Conservation (phyloP, 1,140 invertebrate species). For the Steinernema feltiae region DNA sequence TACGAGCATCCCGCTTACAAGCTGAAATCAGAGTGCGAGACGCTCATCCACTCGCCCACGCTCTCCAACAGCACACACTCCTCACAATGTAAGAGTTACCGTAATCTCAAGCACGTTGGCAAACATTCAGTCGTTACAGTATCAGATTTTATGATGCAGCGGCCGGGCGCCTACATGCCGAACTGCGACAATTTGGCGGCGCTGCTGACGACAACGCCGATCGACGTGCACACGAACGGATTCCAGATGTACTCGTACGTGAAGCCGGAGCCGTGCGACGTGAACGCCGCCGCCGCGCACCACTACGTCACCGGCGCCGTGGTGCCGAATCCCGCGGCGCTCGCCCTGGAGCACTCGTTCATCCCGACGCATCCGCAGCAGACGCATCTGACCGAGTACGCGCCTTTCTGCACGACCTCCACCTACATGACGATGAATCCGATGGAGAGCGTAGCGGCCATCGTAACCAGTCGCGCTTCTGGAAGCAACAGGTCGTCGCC, state of each 20-base stretch:
- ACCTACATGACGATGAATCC: constrained; percentile 2
- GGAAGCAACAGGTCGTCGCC: constrained; percentile 23
- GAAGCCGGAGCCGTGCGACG: constrained; percentile 16
- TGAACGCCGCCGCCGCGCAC: neutral
- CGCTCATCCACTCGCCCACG: constrained; percentile 14
- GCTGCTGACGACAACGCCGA: constrained; percentile 15
- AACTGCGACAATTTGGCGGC: constrained; percentile 21
- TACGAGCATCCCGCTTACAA: constrained; percentile 14
- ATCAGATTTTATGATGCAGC: neutral
- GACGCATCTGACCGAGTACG: neutral
- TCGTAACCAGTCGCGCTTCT: constrained; percentile 13
- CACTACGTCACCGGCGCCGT: neutral
- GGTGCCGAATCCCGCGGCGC: constrained; percentile 7
- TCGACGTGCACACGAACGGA: constrained; percentile 9
- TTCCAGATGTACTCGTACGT: constrained; percentile 19
- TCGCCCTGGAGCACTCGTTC: constrained; percentile 2
- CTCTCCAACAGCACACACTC: constrained; percentile 19
- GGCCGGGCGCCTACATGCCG: neutral
- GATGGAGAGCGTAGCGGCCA: neutral
- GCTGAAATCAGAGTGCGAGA: constrained; percentile 7
- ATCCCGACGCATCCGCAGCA: neutral
- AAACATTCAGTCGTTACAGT: neutral
- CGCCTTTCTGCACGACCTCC: neutral
- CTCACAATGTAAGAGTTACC: neutral
- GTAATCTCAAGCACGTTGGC: neutral